Conservation (phyloP, 1,140 invertebrate genomes). For the Magallana angulata region DNA sequence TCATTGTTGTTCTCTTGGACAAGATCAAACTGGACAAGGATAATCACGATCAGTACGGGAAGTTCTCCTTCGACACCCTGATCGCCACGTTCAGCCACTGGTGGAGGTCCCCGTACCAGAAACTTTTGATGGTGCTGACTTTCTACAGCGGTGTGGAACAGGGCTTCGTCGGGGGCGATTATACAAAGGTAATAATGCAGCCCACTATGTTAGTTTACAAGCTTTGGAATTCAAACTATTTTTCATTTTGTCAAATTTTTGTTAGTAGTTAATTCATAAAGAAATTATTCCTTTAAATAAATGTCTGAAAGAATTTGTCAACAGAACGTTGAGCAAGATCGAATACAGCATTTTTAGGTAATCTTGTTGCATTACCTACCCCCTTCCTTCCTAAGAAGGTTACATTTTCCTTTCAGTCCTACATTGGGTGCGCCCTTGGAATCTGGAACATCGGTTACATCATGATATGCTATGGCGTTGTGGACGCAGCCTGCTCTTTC, state of each 20-base stretch:
- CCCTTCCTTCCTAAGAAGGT: no score
- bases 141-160: constrained; percentile 98
- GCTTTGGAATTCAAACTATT: no score
- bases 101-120: constrained; percentile 87
- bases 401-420: constrained; percentile 85
- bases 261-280: neutral
- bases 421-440: constrained; percentile 93
- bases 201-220: no score
- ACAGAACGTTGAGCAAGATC: neutral
- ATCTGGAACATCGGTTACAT: constrained; percentile 95
- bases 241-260: no score
- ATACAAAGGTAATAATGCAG: constrained; percentile 86
- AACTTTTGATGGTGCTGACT: constrained; percentile 95
- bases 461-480: constrained; percentile 96
- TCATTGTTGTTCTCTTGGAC: constrained; percentile 93
- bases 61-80: constrained; percentile 85
- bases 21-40: constrained; percentile 75
- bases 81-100: constrained; percentile 94
- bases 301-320: neutral
- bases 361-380: neutral
- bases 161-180: constrained; percentile 96
- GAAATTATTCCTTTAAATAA: neutral
- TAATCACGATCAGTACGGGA: constrained; percentile 44
- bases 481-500: constrained; percentile 93
- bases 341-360: neutral